phyloP scores from a whole-genome alignment of 2,113 vertebrate species.

The Mastomys natalensis region DNA sequence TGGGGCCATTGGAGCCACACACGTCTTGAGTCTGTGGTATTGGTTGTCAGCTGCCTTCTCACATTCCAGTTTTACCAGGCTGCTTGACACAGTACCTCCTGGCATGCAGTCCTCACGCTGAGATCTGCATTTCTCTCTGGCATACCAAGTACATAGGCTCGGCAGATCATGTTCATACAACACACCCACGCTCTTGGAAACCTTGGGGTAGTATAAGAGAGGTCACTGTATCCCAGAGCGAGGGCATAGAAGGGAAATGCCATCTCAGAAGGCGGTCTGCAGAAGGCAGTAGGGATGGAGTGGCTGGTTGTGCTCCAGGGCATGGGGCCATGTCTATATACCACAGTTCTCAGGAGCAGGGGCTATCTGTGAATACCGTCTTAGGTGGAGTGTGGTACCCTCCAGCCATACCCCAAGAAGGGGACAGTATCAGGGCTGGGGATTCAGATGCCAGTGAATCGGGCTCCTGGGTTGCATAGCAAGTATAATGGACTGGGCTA shows the following conservation, averaged over 20 bases:
- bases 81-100: fast-evolving
- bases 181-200: fast-evolving
- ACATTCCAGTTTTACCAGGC: fast-evolving
- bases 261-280: neutral
- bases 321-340: fast-evolving
- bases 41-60: neutral
- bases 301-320: neutral
- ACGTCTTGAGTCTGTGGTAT: too few species aligned
- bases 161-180: neutral
- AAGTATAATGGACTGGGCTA: fast-evolving
- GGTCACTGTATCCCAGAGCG: fast-evolving
- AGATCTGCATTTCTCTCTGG: too few species aligned
- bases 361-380: neutral
- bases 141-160: fast-evolving
- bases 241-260: neutral
- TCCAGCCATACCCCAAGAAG: neutral
- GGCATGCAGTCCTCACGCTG: fast-evolving
- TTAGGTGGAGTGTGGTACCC: neutral
- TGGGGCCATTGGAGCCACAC: fast-evolving
- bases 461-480: neutral
- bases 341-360: neutral
- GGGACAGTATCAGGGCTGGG: fast-evolving
- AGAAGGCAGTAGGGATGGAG: too few species aligned
- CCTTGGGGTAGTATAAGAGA: too few species aligned
- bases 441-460: fast-evolving